Conservation (phyloP, 2,888 invertebrate species). For the Nesidiocoris tenuis region DNA sequence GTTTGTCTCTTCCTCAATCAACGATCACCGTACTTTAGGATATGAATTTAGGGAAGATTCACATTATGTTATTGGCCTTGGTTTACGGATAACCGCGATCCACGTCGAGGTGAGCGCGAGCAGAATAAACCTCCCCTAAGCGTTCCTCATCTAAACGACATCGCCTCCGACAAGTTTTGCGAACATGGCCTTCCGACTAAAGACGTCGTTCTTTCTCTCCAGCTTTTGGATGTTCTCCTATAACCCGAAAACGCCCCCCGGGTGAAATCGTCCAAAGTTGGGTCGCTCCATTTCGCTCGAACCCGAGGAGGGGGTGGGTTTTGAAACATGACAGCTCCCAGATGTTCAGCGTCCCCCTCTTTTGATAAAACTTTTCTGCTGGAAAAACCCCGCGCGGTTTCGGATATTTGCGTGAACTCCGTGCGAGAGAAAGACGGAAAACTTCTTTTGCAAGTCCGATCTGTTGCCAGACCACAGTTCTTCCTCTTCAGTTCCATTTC, state of each 20-base stretch:
- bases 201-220: slow-evolving; percentile 9
- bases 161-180: background rate
- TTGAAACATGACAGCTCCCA: slow-evolving; percentile 36
- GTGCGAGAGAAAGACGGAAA: slow-evolving; percentile 5
- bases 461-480: slow-evolving; percentile 31
- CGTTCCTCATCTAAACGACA: too few relatives aligned
- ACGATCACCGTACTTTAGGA: too few relatives aligned
- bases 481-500: slow-evolving; percentile 16
- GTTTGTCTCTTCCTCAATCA: too few relatives aligned
- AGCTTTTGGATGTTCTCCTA: background rate
- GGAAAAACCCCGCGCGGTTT: background rate
- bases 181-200: background rate
- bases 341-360: slow-evolving; percentile 24
- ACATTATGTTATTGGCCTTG: too few relatives aligned
- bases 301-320: background rate
- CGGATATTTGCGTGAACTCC: background rate
- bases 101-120: too few relatives aligned
- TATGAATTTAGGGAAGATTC: too few relatives aligned
- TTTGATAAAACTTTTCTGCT: slow-evolving; percentile 31
- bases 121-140: too few relatives aligned
- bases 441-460: slow-evolving; percentile 33
- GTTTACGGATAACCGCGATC: too few relatives aligned
- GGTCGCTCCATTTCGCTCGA: slow-evolving; percentile 31
- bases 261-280: slow-evolving; percentile 21
- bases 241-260: slow-evolving; percentile 4